Evolutionary conservation across 2,113 vertebrate genomes (phyloP), one percentile per base, ranked within the genome.

Genomic region (Macrotus californicus): DNA sequence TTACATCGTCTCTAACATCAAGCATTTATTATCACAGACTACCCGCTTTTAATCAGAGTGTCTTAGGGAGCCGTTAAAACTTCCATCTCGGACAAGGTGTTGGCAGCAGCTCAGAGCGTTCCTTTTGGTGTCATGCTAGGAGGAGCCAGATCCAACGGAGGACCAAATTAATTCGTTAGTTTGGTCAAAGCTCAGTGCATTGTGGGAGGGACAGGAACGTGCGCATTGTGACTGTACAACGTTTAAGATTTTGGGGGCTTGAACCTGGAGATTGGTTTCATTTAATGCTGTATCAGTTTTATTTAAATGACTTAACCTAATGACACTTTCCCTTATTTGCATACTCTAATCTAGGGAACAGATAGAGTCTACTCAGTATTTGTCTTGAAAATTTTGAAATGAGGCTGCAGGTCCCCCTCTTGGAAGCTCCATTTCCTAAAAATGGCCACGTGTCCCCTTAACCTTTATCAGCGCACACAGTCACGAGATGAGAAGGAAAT

Each of bases 261-360:
- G 52, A 84, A 56, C 72, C 52, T 69, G 61, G 84, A 91, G 80
- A 92, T 41, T 34, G 0, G 46, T 82, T 95, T 84, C 52, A 43
- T 67, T 86, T 79, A 91, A 67, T 79, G 61, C 69, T 81, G 16
- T 29, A 36, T 21, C 39, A 52, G 36, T 48, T 96, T 93, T 22
- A 70, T 64, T 59, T 43, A 52, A 84, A 52, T 50, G 52, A 77
- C 56, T n/a, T 5, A 43, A 36, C 79, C 84, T 76, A 13, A 7
- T 9, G 69, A 39, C n/a, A 59, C 9, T 26, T 66, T 16, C 22
- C 84, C 77, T 82, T 84, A 81, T 81, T 79, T 84, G 41, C 39
- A 12, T 56, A 31, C 64, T 50, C 81, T 75, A 56, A 2, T 80
- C 1, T 70, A 34, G 34, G 21, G 72, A 91, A 5, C 85, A 61